Base-by-base conservation (phyloP, 2,797 vertebrate genomes). In the Gymnopithys bicolor region DNA sequence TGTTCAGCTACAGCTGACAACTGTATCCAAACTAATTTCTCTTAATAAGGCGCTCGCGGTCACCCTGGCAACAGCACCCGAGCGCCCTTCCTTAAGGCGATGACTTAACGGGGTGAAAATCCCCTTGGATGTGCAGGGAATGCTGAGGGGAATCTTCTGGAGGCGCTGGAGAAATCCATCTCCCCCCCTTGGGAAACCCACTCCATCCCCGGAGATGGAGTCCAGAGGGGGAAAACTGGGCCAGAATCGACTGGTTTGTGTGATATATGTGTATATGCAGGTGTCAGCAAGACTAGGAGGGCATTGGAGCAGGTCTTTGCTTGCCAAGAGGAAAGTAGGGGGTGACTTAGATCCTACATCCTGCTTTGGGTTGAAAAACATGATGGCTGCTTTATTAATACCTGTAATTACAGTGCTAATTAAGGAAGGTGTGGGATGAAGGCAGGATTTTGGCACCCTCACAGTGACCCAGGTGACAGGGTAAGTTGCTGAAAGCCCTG, bases 1-100 rank as follows among this genome's bases (percentile, higher is more conserved):
- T 96, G 96, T 97, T 93, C 94, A 95, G 89, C 88, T 84, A 33
- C 6, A 23, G 59, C 73, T 96, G 96, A 92, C 93, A 95, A 94
- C 78, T 73, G 84, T 63, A 84, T 18, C 83, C 81, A 27, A 87
- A 91, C 92, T 97, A 95, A 97, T 98, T 97, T 95, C 62, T 95
- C 63, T 94, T 95, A 95, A 97, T 95, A 56, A 95, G 84, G 86
- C 73, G 28, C 88, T 96, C 23, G 77, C 7, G 1, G 93, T 96
- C 96, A 88, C 96, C 96, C 73, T 15, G 41, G 91, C 41, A 86
- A 96, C 83, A 39, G 91, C 89, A 67, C 63, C 5, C 1, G 43
- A 77, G 83, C 3, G 8, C 71, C 55, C 19, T 58, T 71, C 49
- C 7, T 78, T 9, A 2, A 53, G 83, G 43, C 56, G 35, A 68